Base-by-base conservation (phyloP, 1,140 invertebrate species). In the Diploscapter pachys region DNA sequence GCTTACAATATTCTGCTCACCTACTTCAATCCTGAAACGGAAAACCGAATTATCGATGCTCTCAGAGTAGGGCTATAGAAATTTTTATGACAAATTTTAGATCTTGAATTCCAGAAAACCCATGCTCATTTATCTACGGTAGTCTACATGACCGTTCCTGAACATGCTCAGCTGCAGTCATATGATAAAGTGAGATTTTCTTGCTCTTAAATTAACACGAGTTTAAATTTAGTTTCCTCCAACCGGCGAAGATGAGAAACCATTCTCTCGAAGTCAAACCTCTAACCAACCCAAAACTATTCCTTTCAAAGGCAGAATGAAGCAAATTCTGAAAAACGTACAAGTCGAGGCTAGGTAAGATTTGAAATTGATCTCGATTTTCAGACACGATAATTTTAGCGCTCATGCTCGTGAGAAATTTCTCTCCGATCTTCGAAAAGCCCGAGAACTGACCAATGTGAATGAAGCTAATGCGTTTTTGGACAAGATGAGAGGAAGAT, bases 321-420 rank as follows among this genome's bases (percentile, higher is more conserved):
- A 82, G 50, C 73, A 80, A 63, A 81, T 77, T 6, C 68, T 97
- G 79, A 92, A 95, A 87, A 93, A 96, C 88, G 93, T 97, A 6
- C 93, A 96, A 89, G 90, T 96, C 49, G 83, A 85, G 69, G 83
- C 84, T 6, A 84, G 69, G 68, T 79, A 63, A 52, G 61, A 51
- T 13, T 31, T 31, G 0, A 31, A 31, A 31, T 31, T 13, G n/a
- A 52, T 1, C 5, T 6, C 11, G 62, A 71, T 63, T 64, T 52
- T 9, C n/a, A 71, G 57, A 72, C 63, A 53, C 51, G 52, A 11
- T 5, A 66, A 11, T 4, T 72, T 68, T 48, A 72, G 93, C 87
- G 93, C 93, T 4, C 95, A 99, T 86, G 92, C 97, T 88, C 95
- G 96, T 86, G 96, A 99, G 86, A 98, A 98, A 87, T 99, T 99